A percentile compares a stretch with the other conserved stretches of the same genome.
Conservation (phyloP, 2,113 vertebrate genomes). For the Percopsis transmontana region DNA sequence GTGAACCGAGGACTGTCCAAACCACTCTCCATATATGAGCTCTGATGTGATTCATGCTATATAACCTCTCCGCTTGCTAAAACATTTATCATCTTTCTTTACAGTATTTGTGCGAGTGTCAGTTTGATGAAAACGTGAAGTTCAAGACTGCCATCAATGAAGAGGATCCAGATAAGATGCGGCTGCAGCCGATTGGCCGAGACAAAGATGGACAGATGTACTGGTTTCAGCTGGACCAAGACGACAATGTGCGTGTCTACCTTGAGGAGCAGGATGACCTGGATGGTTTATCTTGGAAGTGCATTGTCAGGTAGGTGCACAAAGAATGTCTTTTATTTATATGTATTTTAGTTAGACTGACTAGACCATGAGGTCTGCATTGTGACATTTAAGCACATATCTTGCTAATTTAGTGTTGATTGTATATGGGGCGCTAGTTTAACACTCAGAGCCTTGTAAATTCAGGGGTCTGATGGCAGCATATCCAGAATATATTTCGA, state of each 20-base stretch:
- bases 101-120: constrained; percentile 95
- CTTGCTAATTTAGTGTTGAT: too few species aligned
- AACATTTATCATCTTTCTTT: constrained; percentile 31
- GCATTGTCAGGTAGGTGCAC: constrained; percentile 88
- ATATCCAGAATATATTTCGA: too few species aligned
- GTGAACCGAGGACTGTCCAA: too few species aligned
- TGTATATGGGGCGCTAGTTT: too few species aligned
- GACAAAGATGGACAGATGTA: constrained; percentile 98
- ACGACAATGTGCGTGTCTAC: constrained; percentile 93
- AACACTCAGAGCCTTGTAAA: too few species aligned
- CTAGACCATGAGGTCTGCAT: too few species aligned
- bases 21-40: background rate
- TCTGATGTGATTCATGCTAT: background rate
- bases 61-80: background rate
- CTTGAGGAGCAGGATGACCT: constrained; percentile 97
- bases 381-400: too few species aligned
- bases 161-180: constrained; percentile 95
- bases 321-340: background rate
- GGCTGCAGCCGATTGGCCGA: constrained; percentile 92
- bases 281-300: constrained; percentile 93
- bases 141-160: constrained; percentile 97
- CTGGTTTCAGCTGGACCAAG: constrained; percentile 96
- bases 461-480: too few species aligned
- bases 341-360: background rate
- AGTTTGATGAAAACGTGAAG: constrained; percentile 98